phyloP scores from a whole-genome alignment of 2,113 vertebrate genomes.

The Myrmecobius fasciatus region DNA sequence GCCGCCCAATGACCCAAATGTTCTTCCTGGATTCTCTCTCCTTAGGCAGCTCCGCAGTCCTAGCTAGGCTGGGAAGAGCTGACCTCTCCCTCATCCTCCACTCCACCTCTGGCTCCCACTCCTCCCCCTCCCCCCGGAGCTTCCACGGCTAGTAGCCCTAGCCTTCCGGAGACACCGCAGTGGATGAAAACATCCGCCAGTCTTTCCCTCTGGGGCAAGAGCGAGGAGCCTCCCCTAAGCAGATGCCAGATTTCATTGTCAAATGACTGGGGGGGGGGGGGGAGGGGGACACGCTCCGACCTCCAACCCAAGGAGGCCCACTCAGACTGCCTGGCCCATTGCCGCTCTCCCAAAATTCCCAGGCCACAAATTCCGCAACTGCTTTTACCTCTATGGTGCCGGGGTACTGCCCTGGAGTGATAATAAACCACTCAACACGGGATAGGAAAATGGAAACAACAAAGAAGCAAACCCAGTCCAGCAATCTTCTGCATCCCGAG shows the following conservation, averaged over 20 bases:
- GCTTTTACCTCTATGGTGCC: background rate
- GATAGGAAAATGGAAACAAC: background rate
- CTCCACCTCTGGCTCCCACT: background rate
- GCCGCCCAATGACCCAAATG: background rate
- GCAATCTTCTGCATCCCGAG: background rate
- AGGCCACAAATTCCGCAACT: background rate
- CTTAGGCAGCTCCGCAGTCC: background rate
- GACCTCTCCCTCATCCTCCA: background rate
- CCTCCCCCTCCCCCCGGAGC: too few relatives aligned
- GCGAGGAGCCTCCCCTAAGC: background rate
- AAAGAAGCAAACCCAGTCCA: background rate
- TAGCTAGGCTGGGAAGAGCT: too few relatives aligned
- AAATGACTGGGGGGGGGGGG: background rate
- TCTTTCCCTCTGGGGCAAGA: background rate
- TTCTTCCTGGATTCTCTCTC: background rate
- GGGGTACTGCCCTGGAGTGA: background rate
- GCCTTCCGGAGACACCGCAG: background rate
- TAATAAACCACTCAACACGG: background rate
- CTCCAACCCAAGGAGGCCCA: background rate
- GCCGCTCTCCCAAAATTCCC: background rate
- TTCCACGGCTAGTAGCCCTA: background rate
- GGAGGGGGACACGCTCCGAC: too few relatives aligned
- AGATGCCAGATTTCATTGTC: background rate
- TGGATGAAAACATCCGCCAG: background rate
- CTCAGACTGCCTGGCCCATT: background rate